A percentile compares a stretch with the other conserved stretches of the same genome.
Conservation (phyloP, 1,140 invertebrate genomes). For the Zaprionus taronus region DNA sequence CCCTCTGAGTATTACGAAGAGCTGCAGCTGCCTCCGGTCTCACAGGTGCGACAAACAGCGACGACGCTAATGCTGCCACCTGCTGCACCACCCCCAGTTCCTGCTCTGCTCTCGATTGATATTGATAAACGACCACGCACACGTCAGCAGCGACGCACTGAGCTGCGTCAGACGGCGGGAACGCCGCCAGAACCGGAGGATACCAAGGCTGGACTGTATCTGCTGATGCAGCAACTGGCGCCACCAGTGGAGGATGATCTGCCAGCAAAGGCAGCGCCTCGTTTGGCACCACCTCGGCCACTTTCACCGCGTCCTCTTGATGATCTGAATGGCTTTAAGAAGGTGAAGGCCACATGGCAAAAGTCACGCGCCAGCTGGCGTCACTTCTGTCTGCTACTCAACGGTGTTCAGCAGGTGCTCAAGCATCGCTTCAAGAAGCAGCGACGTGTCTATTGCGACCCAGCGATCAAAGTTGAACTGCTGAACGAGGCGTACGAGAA, state of each 20-base stretch:
- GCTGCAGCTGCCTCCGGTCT: conserved; percentile 11
- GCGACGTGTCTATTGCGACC: conserved; percentile 52
- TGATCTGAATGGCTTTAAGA: conserved; percentile 43
- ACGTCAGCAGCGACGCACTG: conserved; percentile 56
- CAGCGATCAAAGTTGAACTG: conserved; percentile 55
- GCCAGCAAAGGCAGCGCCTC: not conserved
- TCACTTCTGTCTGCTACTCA: conserved; percentile 54
- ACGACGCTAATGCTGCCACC: conserved; percentile 24
- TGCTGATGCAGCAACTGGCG: conserved; percentile 56
- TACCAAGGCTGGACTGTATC: conserved; percentile 46
- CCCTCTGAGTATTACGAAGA: conserved; percentile 48
- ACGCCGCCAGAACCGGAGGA: conserved; percentile 27
- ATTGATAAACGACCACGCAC: conserved; percentile 39
- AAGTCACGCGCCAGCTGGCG: conserved; percentile 66
- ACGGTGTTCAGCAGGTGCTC: conserved; percentile 58
- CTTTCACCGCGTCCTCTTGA: conserved; percentile 19
- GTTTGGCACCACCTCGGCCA: not conserved
- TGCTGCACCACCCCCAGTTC: not conserved
- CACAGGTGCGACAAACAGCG: conserved; percentile 2
- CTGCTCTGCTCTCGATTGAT: not conserved
- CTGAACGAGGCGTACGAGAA: conserved; percentile 48
- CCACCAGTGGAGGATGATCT: conserved; percentile 25
- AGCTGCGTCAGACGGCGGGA: not conserved
- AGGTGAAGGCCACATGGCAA: conserved; percentile 16
- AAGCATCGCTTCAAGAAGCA: conserved; percentile 56